Conservation (phyloP, 30 jellyfish, hydroid and myxozoan genomes). For the Chironex yamaguchii region DNA sequence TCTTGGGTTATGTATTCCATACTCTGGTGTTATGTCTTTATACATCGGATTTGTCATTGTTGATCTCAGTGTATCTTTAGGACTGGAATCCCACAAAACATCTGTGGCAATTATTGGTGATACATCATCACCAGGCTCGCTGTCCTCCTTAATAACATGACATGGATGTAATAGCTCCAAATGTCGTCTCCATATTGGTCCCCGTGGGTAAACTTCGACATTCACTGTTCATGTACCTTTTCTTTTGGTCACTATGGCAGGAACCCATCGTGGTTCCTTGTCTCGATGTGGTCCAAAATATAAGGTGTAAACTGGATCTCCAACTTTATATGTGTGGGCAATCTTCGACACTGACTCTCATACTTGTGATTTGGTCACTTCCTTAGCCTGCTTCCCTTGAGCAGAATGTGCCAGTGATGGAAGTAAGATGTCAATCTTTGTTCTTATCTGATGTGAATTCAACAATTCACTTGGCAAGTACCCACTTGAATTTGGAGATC, state of each 20-base stretch:
- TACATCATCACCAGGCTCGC: too few species aligned
- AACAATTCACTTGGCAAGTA: slow-evolving; percentile 34
- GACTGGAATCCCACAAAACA: too few species aligned
- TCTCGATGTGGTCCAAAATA: slow-evolving; percentile 40
- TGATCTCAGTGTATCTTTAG: too few species aligned
- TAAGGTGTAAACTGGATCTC: slow-evolving; percentile 27
- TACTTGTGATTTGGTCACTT: too few species aligned
- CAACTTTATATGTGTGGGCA: slow-evolving; percentile 4
- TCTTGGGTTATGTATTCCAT: too few species aligned
- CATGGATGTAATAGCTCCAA: slow-evolving; percentile 54
- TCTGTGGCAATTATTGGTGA: too few species aligned
- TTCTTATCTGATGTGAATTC: slow-evolving; percentile 10
- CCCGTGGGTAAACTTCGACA: too few species aligned
- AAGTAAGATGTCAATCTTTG: background rate
- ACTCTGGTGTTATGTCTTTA: too few species aligned
- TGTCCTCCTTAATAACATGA: slow-evolving; percentile 2
- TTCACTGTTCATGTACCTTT: slow-evolving; percentile 11
- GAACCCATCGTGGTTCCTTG: slow-evolving; percentile 54
- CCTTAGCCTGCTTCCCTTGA: too few species aligned
- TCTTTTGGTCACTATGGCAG: slow-evolving; percentile 10
- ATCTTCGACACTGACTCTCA: too few species aligned
- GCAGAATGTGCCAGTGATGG: slow-evolving; percentile 55
- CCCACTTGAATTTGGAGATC: slow-evolving; percentile 15
- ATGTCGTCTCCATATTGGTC: too few species aligned
- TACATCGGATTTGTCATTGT: too few species aligned